These are phyloP conservation scores for Staurois parvus DNA, from an alignment of 2,797 vertebrate species.

Conservation along the genomic window DNA sequence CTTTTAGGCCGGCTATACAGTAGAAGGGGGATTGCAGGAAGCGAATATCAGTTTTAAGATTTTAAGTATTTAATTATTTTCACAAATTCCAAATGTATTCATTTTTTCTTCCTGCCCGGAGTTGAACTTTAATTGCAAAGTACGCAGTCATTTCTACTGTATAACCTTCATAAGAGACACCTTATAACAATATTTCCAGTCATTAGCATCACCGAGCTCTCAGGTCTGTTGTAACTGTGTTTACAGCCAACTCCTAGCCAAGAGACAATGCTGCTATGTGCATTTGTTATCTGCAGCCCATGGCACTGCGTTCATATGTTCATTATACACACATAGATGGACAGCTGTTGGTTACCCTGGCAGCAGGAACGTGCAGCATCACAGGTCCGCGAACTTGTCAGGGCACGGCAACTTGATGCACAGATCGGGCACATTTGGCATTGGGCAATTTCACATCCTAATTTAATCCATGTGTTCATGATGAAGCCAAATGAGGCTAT, in stretches of 20 bases:
- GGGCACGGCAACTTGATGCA: slow-evolving; percentile 38
- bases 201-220: slow-evolving; percentile 32
- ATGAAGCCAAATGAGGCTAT: slow-evolving; percentile 36
- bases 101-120: no score
- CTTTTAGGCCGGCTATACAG: no score
- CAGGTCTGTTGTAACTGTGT: slow-evolving; percentile 25
- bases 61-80: no score
- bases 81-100: no score
- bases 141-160: neutral
- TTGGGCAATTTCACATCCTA: slow-evolving; percentile 60
- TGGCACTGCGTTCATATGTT: slow-evolving; percentile 56
- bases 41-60: no score
- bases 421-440: slow-evolving; percentile 57
- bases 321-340: slow-evolving; percentile 55
- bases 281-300: slow-evolving; percentile 7
- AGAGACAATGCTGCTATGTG: neutral
- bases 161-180: slow-evolving; percentile 44
- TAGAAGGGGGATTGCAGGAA: no score
- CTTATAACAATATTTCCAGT: slow-evolving; percentile 20
- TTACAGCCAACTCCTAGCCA: slow-evolving; percentile 23
- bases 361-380: slow-evolving; percentile 24
- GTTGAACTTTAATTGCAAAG: neutral
- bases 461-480: slow-evolving; percentile 57
- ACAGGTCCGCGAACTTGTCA: slow-evolving; percentile 58
- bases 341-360: slow-evolving; percentile 55